Conservation (phyloP, 1,140 invertebrate species). For the Nasonia vitripennis region DNA sequence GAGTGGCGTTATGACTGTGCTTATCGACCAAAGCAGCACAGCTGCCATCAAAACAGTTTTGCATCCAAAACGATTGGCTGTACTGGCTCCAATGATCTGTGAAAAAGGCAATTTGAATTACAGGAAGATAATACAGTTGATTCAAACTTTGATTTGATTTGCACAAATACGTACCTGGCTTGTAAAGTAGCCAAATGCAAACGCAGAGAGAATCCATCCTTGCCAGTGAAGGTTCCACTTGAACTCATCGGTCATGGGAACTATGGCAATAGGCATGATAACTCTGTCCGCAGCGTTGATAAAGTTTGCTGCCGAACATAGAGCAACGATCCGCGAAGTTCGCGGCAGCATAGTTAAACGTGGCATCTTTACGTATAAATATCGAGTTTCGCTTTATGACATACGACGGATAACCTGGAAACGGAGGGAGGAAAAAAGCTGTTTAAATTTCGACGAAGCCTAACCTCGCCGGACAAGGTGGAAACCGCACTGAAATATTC, state of each 20-base stretch:
- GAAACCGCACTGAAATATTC: conserved; percentile 1
- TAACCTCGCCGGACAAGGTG: conserved; percentile 19
- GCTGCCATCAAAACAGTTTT: conserved; percentile 83
- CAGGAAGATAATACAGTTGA: neutral
- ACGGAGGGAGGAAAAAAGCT: neutral
- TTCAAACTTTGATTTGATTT: neutral
- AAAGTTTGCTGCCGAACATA: conserved; percentile 86
- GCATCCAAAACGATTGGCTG: conserved; percentile 83
- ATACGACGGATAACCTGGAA: neutral
- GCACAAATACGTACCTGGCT: conserved; percentile 78
- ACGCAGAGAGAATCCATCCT: conserved; percentile 87
- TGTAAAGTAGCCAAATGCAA: conserved; percentile 87
- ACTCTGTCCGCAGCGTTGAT: conserved; percentile 88
- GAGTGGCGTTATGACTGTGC: conserved; percentile 84
- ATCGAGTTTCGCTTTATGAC: conserved; percentile 22
- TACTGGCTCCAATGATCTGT: conserved; percentile 83
- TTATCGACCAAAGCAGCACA: conserved; percentile 86
- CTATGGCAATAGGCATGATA: conserved; percentile 88
- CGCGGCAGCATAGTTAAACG: conserved; percentile 75
- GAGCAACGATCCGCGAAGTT: conserved; percentile 79
- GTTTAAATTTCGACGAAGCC: neutral
- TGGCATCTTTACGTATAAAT: conserved; percentile 63
- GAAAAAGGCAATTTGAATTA: conserved; percentile 43
- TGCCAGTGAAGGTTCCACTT: conserved; percentile 85
- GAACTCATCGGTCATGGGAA: conserved; percentile 85